A percentile compares a stretch with the other conserved stretches of the same genome.
Conservation (phyloP, 2,797 vertebrate species). For the Scyliorhinus canicula region DNA sequence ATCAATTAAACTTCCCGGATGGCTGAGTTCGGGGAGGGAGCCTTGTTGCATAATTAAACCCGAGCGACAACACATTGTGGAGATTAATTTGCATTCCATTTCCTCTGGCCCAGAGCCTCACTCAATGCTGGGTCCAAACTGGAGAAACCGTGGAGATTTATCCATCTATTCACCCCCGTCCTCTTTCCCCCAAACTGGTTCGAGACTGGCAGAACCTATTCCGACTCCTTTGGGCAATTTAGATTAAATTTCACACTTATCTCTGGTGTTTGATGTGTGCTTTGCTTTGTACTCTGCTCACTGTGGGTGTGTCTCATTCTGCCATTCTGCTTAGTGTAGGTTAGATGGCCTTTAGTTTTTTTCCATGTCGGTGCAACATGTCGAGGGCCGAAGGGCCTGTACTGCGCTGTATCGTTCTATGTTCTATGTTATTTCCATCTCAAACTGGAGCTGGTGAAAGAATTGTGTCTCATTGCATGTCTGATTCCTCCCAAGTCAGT, state of each 20-base stretch:
- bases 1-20: background rate
- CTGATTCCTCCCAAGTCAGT: background rate
- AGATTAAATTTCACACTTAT: background rate
- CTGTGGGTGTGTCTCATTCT: background rate
- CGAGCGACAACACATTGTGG: background rate
- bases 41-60: background rate
- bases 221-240: background rate
- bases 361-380: no score
- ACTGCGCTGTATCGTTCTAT: no score
- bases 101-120: background rate
- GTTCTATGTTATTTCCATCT: no score
- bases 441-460: background rate
- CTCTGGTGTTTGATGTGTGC: background rate
- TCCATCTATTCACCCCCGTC: background rate
- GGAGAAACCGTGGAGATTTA: background rate
- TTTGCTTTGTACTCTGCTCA: background rate
- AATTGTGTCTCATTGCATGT: background rate
- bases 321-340: no score
- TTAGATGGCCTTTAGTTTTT: no score
- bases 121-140: background rate
- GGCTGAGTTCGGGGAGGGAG: background rate
- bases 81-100: background rate
- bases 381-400: no score
- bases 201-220: background rate
- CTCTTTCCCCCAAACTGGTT: background rate